phyloP scores from a whole-genome alignment of 2,113 vertebrate species.

The Salvelinus alpinus region DNA sequence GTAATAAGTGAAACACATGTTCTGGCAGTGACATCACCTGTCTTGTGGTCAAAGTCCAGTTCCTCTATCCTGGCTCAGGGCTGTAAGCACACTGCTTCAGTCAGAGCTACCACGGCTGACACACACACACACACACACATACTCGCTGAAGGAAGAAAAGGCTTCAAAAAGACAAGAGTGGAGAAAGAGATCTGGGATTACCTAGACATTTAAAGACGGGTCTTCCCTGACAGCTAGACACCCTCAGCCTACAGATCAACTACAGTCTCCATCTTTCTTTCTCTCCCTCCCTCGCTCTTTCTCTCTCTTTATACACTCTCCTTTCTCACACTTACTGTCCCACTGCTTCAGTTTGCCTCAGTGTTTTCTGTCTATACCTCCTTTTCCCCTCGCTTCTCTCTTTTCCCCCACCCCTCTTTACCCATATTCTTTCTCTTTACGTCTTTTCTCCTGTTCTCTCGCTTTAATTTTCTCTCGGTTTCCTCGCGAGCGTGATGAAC shows the following conservation, averaged over 20 bases:
- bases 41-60: conserved; percentile 80
- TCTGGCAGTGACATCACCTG: conserved; percentile 74
- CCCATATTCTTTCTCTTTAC: neutral
- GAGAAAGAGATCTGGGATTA: conserved; percentile 55
- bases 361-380: neutral
- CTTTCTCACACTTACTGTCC: neutral
- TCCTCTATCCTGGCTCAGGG: conserved; percentile 71
- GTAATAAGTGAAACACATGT: conserved; percentile 57
- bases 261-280: conserved; percentile 10
- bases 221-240: conserved; percentile 48
- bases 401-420: neutral
- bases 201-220: conserved; percentile 48
- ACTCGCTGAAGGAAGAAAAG: neutral
- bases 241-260: conserved; percentile 16
- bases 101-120: conserved; percentile 39
- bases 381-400: neutral
- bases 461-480: conserved; percentile 1
- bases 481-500: conserved; percentile 61
- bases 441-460: neutral
- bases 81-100: conserved; percentile 43
- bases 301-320: neutral
- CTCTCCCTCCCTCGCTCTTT: neutral
- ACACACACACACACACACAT: conserved; percentile 21
- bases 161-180: conserved; percentile 27
- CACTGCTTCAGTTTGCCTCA: conserved; percentile 9